These are phyloP conservation scores for Ernsta delagoae DNA, from an alignment of 2,888 invertebrate species.

Conservation along the genomic window DNA sequence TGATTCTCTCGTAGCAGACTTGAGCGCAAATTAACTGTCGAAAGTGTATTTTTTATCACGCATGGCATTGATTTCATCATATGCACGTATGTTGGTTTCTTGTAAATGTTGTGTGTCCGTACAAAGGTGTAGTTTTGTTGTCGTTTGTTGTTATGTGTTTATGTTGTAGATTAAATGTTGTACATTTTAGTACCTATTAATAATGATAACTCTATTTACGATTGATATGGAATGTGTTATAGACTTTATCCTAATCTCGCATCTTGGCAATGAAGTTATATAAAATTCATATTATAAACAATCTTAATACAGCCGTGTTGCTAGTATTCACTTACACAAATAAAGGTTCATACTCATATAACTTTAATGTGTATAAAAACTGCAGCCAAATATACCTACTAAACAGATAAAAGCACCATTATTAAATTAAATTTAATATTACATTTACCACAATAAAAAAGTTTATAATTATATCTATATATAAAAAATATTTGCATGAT, in stretches of 20 bases:
- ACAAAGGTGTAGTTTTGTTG: background rate
- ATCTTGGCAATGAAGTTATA: background rate
- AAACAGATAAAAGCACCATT: too few species aligned
- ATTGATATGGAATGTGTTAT: background rate
- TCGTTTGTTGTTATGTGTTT: background rate
- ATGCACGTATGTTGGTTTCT: slow-evolving; percentile 31
- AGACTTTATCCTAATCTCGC: background rate
- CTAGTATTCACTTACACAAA: too few species aligned
- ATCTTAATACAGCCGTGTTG: too few species aligned
- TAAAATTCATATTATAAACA: background rate
- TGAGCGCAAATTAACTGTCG: background rate
- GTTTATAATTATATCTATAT: too few species aligned
- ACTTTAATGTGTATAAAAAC: too few species aligned
- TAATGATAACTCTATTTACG: too few species aligned
- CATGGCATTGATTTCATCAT: slow-evolving; percentile 20
- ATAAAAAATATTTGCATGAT: too few species aligned
- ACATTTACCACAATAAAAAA: too few species aligned
- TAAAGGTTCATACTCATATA: too few species aligned
- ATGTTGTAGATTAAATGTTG: background rate
- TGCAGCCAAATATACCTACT: too few species aligned
- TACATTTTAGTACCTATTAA: background rate
- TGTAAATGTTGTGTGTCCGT: slow-evolving; percentile 31
- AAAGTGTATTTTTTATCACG: slow-evolving; percentile 18
- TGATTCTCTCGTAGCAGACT: too few species aligned
- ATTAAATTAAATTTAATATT: too few species aligned